Evolutionary conservation across 2,888 invertebrate genomes (phyloP), one percentile per base, ranked within the genome.

Genomic region (Cyclophora albipunctata): DNA sequence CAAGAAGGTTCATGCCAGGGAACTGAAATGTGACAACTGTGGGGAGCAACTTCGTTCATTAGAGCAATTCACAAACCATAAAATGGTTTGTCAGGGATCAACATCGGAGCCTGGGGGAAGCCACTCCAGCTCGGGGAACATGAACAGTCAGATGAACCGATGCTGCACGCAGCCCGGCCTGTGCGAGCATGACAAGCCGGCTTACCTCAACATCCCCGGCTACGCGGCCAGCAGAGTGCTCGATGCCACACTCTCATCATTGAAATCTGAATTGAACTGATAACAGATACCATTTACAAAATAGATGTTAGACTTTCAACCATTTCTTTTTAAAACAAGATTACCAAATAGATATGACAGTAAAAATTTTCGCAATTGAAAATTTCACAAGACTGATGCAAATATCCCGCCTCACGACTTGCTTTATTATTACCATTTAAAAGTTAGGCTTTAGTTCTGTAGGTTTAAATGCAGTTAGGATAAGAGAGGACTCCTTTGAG

Each of bases 391-490:
- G 88, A 88, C 88, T 88, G 88, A 88, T 87, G 85, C 87, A 87
- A 88, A 88, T 88, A 84, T 88, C 88, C 88, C 88, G 88, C 88
- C 88, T 88, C 88, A 87, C 83, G 78, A 88, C 86, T 88, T 88
- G 88, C 88, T 88, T 88, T 88, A 88, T 87, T 83, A 86, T 87
- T 88, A 88, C 88, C 87, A 87, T 83, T 82, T 83, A 84, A 79
- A 57, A 82, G 74, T 77, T 81, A 86, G 80, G 68, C 60, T 78
- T 80, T 84, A 86, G 81, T 75, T 61, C 78, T 64, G 66, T 84
- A 85, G 78, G 72, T 72, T 75, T 75, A 78, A 71, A 74, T 71
- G 55, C 59, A 71, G 64, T 60, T 78, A 81, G 75, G 62, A 48
- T 83, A 80, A 80, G 75, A 64, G 61, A 63, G 52, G 64, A 73